Percentiles rank a stretch among this genome's conserved stretches.
These are phyloP conservation scores for Lomographa bimaculata DNA, from an alignment of 2,888 invertebrate species.

Conservation along the genomic window DNA sequence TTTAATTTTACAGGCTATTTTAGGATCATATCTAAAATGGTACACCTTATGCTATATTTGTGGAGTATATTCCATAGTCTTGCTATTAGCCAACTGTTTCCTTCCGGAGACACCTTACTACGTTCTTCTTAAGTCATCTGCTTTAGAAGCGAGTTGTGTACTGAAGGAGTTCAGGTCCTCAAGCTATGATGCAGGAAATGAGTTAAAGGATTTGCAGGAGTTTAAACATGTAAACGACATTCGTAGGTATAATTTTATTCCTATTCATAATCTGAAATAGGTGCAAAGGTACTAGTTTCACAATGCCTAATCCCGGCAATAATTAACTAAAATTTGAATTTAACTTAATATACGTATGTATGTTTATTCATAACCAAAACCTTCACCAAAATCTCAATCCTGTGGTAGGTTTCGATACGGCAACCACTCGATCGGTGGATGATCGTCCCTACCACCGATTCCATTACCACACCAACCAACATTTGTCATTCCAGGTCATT, in stretches of 20 bases:
- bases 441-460: no score
- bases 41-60: slow-evolving; percentile 40
- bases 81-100: slow-evolving; percentile 38
- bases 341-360: no score
- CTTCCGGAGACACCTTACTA: slow-evolving; percentile 63
- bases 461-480: no score
- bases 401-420: no score
- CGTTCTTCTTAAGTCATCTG: slow-evolving; percentile 40
- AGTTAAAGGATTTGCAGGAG: slow-evolving; percentile 50
- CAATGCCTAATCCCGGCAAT: no score
- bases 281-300: no score
- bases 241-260: slow-evolving; percentile 46
- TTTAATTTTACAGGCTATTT: slow-evolving; percentile 50
- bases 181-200: slow-evolving; percentile 43
- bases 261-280: no score
- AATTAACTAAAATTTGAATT: no score
- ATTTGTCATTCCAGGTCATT: no score
- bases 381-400: no score
- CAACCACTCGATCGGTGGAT: no score
- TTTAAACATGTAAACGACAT: slow-evolving; percentile 56
- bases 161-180: slow-evolving; percentile 48
- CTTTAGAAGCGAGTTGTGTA: slow-evolving; percentile 31
- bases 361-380: no score
- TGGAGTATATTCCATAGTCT: slow-evolving; percentile 31
- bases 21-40: slow-evolving; percentile 52